Evolutionary conservation across 2,888 invertebrate species (phyloP), one percentile per base, ranked within the genome.

Genomic region (Tiliacea citrago): DNA sequence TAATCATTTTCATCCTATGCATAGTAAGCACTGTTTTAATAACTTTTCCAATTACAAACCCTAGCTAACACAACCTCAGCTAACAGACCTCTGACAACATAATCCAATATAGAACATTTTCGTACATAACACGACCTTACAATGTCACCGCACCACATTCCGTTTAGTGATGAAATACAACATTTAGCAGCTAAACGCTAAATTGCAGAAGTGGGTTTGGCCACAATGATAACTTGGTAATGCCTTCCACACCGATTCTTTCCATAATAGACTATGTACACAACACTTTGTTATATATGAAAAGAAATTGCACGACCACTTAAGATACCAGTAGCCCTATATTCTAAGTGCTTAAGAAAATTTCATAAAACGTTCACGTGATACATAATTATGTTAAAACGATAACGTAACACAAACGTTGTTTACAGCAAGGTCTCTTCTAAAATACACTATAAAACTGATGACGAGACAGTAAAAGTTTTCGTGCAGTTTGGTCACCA

Each of bases 391-490:
- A 47, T 29, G 51, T 57, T 57, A 68, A 67, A 71, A 61, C 24
- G 21, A 69, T 58, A 71, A 67, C 81, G 84, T 85, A 81, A 79
- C 81, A 86, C 74, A 80, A 84, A 85, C 29, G 29, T 82, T 81
- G 79, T 88, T 88, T 84, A 90, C 84, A 84, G 77, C 75, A 79
- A 87, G 86, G 79, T 87, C 68, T 81, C 81, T 77, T 86, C 81
- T 82, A 82, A 87, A 91, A 91, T 84, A 88, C 83, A 87, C 90
- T 88, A 92, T 93, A 91, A 92, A 92, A 70, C 84, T 89, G 90
- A 92, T 92, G 91, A 92, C 91, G 89, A 89, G 91, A 91, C 85
- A 88, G 91, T 92, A 91, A 93, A 93, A 91, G 85, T 86, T 84
- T 47, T 51, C 73, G 88, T 89, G 90, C 90, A 90, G 88, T 91